These are phyloP conservation scores for Drosophila ambigua DNA, from an alignment of 1,140 invertebrate genomes.

Conservation along the genomic window DNA sequence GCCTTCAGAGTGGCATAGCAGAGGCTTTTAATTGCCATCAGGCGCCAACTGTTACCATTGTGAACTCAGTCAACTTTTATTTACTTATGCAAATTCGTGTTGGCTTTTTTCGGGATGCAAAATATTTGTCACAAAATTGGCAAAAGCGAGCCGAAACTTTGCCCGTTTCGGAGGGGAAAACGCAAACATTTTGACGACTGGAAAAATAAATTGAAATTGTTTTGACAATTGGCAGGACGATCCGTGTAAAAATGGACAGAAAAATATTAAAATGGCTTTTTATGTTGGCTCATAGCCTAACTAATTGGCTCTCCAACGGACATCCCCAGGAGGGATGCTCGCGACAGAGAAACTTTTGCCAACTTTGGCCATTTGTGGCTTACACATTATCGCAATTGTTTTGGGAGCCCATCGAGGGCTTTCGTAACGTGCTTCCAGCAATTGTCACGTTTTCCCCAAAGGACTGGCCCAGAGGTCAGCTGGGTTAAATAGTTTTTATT, in stretches of 20 bases:
- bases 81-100: slow-evolving; percentile 77
- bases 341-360: slow-evolving; percentile 8
- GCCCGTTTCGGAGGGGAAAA: slow-evolving; percentile 21
- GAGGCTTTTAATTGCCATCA: slow-evolving; percentile 74
- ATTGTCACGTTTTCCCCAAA: slow-evolving; percentile 18
- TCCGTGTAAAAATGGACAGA: slow-evolving; percentile 39
- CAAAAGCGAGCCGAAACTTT: slow-evolving; percentile 50
- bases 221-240: slow-evolving; percentile 57
- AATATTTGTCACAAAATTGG: slow-evolving; percentile 74
- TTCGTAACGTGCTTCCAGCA: slow-evolving; percentile 33
- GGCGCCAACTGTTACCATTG: slow-evolving; percentile 68
- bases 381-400: slow-evolving; percentile 31
- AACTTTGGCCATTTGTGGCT: slow-evolving; percentile 57
- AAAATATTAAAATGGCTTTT: slow-evolving; percentile 37
- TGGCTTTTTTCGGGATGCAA: slow-evolving; percentile 32
- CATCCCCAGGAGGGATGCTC: background rate
- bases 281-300: slow-evolving; percentile 12
- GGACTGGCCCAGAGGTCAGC: background rate
- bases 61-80: slow-evolving; percentile 69
- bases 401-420: slow-evolving; percentile 6
- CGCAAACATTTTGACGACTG: slow-evolving; percentile 43
- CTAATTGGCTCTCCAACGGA: slow-evolving; percentile 53
- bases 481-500: background rate
- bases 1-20: slow-evolving; percentile 32
- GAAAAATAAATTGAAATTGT: slow-evolving; percentile 71